Percentiles rank a stretch among this genome's conserved stretches.
Evolutionary conservation across 2,797 vertebrate genomes (phyloP).

Genomic region (Phataginus tetradactyla): DNA sequence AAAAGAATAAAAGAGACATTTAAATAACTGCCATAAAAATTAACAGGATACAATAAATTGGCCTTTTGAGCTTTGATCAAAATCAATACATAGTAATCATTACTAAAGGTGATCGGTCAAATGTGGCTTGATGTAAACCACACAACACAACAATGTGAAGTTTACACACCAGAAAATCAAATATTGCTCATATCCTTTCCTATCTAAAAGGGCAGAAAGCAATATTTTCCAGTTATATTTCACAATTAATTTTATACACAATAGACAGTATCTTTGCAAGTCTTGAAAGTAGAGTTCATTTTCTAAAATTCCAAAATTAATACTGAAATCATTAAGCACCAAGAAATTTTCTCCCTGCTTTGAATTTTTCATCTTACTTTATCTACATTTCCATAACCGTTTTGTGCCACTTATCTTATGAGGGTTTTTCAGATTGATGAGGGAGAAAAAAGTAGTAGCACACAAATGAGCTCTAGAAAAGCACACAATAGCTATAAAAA

Average conservation of each 20-base stretch:
- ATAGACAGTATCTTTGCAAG: neutral
- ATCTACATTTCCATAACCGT: neutral
- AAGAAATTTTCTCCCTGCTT: conserved; percentile 20
- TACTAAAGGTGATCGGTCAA: conserved; percentile 6
- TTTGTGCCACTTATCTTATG: conserved; percentile 34
- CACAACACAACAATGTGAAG: neutral
- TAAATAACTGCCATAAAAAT: conserved; percentile 54
- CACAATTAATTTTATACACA: conserved; percentile 22
- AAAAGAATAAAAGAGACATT: conserved; percentile 45
- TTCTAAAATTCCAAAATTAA: conserved; percentile 35
- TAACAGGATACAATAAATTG: neutral
- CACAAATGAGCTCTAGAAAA: conserved; percentile 70
- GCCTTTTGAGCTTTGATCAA: conserved; percentile 16
- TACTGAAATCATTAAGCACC: conserved; percentile 21
- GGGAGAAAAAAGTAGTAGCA: neutral
- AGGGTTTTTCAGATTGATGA: conserved; percentile 65
- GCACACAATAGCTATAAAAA: conserved; percentile 53
- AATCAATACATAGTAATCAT: neutral
- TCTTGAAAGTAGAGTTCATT: neutral
- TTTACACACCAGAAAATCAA: conserved; percentile 34
- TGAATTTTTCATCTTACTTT: conserved; percentile 53
- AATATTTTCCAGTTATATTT: neutral
- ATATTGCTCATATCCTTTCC: neutral
- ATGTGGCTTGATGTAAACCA: neutral
- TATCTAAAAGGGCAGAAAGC: neutral